phyloP scores from a whole-genome alignment of 2,888 invertebrate genomes.

The Hybos culiciformis region DNA sequence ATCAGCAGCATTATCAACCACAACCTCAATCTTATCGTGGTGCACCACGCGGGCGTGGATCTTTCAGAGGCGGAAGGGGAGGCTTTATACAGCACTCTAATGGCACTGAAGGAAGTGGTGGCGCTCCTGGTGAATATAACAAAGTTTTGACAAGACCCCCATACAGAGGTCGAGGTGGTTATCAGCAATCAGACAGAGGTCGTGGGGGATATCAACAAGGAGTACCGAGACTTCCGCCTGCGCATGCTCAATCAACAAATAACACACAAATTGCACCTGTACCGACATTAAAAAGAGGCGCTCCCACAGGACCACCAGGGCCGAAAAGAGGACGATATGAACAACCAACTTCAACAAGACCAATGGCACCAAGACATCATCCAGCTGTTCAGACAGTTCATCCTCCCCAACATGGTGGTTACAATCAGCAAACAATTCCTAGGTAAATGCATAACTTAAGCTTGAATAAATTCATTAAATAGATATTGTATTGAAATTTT shows the following conservation, averaged over 20 bases:
- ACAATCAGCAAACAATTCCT: slow-evolving; percentile 8
- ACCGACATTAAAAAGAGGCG: slow-evolving; percentile 33
- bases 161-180: slow-evolving; percentile 28
- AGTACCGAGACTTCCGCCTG: slow-evolving; percentile 27
- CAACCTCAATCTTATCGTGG: slow-evolving; percentile 20
- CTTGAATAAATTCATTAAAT: background rate
- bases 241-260: slow-evolving; percentile 31
- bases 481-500: background rate
- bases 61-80: slow-evolving; percentile 28
- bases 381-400: slow-evolving; percentile 24
- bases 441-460: slow-evolving; percentile 5
- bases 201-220: slow-evolving; percentile 31
- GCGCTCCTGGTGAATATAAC: slow-evolving; percentile 18
- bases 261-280: slow-evolving; percentile 34
- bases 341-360: slow-evolving; percentile 30
- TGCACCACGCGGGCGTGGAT: slow-evolving; percentile 27
- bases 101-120: slow-evolving; percentile 18
- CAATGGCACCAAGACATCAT: slow-evolving; percentile 33
- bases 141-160: slow-evolving; percentile 26
- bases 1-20: slow-evolving; percentile 15
- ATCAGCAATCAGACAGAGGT: slow-evolving; percentile 20
- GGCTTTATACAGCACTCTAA: slow-evolving; percentile 30
- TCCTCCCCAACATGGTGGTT: slow-evolving; percentile 11
- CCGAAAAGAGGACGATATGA: slow-evolving; percentile 35
- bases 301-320: slow-evolving; percentile 31